A percentile compares a stretch with the other conserved stretches of the same genome.
Conservation (phyloP, 2,797 vertebrate genomes). For the Pempheris klunzingeri region DNA sequence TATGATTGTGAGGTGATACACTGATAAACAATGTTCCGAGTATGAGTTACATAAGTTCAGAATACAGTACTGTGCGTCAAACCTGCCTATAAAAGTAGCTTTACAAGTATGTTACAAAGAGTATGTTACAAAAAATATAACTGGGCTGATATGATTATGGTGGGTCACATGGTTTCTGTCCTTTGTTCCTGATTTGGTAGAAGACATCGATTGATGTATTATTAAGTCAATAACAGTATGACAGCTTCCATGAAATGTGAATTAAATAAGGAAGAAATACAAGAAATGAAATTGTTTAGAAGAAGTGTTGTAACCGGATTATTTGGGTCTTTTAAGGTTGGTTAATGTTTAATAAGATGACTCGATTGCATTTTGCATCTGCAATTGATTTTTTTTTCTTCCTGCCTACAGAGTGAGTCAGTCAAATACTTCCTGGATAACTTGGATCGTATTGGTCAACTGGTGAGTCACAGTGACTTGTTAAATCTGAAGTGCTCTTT, state of each 20-base stretch:
- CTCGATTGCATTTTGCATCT: slow-evolving; percentile 1
- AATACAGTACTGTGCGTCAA: neutral
- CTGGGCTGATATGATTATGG: slow-evolving; percentile 36
- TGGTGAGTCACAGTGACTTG: slow-evolving; percentile 87
- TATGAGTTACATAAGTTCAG: neutral
- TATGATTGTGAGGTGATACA: slow-evolving; percentile 7
- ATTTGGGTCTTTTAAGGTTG: slow-evolving; percentile 29
- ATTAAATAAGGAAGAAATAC: slow-evolving; percentile 26
- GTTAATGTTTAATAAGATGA: slow-evolving; percentile 34
- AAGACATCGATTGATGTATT: slow-evolving; percentile 33
- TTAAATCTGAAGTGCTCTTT: neutral
- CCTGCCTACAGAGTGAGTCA: slow-evolving; percentile 91
- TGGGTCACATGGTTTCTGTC: slow-evolving; percentile 32
- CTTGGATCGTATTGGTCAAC: slow-evolving; percentile 95
- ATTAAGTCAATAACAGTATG: slow-evolving; percentile 47
- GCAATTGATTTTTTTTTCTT: slow-evolving; percentile 38
- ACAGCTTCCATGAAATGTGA: slow-evolving; percentile 26
- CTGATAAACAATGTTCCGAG: neutral
- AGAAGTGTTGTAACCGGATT: slow-evolving; percentile 30
- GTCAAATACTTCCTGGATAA: slow-evolving; percentile 99
- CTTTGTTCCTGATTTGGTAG: neutral
- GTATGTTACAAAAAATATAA: slow-evolving; percentile 3
- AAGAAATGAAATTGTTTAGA: slow-evolving; percentile 28
- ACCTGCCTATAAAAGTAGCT: neutral
- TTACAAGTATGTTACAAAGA: neutral